A percentile compares a stretch with the other conserved stretches of the same genome.
Conservation (phyloP, 2,797 vertebrate genomes). For the Thaleichthys pacificus region DNA sequence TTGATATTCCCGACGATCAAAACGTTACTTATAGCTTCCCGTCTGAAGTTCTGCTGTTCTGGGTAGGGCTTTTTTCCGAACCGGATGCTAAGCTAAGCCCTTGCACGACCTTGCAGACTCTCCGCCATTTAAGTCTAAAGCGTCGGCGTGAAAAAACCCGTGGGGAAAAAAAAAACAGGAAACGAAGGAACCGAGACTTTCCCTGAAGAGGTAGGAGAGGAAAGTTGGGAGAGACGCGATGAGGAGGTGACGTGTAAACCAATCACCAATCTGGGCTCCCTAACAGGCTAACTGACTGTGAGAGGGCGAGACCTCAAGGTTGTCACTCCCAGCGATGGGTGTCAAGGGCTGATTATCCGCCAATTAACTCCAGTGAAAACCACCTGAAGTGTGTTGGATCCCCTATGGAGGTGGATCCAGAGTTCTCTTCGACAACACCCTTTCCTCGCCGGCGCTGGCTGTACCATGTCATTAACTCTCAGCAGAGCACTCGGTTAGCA, state of each 20-base stretch:
- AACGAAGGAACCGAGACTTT: constrained; percentile 33
- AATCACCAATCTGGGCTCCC: not conserved
- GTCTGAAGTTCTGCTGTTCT: constrained; percentile 66
- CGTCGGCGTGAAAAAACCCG: too few species aligned
- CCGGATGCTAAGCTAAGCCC: constrained; percentile 50
- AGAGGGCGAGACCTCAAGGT: constrained; percentile 1
- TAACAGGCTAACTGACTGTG: not conserved
- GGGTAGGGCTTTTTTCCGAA: constrained; percentile 53
- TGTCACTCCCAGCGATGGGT: constrained; percentile 2
- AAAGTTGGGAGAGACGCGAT: not conserved
- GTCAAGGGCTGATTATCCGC: not conserved
- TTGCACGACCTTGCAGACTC: constrained; percentile 39
- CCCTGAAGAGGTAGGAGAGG: not conserved
- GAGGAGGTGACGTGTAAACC: not conserved
- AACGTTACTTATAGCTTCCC: constrained; percentile 58
- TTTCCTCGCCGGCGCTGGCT: not conserved
- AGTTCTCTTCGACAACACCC: not conserved
- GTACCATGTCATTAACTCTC: constrained; percentile 1
- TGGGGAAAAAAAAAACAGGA: too few species aligned
- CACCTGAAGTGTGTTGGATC: not conserved
- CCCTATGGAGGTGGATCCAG: not conserved
- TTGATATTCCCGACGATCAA: constrained; percentile 62
- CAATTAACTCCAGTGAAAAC: constrained; percentile 18
- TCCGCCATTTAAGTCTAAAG: constrained; percentile 52
- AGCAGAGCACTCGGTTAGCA: not conserved